Evolutionary conservation across 2,797 vertebrate species (phyloP).

Genomic region (Crocodylus rhombifer): DNA sequence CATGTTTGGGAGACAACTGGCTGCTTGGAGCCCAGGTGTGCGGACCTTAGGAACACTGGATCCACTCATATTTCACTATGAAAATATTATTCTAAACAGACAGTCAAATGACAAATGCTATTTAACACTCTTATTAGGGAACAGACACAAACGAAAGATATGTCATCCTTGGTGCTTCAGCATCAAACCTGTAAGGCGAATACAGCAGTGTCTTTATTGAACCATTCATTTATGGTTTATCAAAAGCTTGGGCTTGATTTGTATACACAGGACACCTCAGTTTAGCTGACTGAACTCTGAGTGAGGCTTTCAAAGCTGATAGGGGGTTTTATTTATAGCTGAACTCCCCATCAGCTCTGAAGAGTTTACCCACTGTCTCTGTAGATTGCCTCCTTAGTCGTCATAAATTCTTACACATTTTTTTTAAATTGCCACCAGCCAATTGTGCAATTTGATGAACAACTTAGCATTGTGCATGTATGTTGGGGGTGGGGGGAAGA

Average conservation of each 20-base stretch:
- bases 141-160: background rate
- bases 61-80: background rate
- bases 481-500: background rate
- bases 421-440: background rate
- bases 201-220: accelerated
- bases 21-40: background rate
- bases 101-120: background rate
- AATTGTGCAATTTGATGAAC: background rate
- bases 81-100: background rate
- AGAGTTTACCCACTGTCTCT: background rate
- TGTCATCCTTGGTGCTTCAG: background rate
- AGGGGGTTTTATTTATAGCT: background rate
- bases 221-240: background rate
- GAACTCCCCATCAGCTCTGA: background rate
- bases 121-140: background rate
- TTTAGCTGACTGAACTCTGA: accelerated
- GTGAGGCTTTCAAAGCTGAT: background rate
- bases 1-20: accelerated
- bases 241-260: background rate
- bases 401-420: background rate
- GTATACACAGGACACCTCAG: accelerated
- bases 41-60: background rate
- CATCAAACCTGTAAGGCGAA: background rate
- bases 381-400: background rate
- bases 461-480: background rate